Conservation (phyloP, 2,797 vertebrate genomes). For the Lacerta agilis region DNA sequence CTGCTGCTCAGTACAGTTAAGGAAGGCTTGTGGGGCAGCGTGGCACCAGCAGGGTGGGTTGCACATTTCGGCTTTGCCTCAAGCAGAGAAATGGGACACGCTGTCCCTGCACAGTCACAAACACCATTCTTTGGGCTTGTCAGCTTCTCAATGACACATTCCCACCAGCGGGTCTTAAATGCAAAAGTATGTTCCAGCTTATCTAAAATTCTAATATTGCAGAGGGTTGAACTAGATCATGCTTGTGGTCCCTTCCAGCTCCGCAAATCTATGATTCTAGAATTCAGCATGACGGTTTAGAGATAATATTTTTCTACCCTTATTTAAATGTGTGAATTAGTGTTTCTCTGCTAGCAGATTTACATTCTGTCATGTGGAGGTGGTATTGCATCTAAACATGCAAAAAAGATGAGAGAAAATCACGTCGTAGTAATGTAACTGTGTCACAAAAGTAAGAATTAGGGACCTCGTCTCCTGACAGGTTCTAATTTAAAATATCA, state of each 20-base stretch:
- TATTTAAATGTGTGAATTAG: background rate
- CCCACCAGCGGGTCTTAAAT: background rate
- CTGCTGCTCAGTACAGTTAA: no score
- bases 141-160: background rate
- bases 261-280: background rate
- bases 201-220: background rate
- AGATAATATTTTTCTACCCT: background rate
- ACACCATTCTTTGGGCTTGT: background rate
- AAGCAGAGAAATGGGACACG: no score
- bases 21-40: no score
- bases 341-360: background rate
- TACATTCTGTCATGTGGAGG: background rate
- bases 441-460: background rate
- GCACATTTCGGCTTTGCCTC: no score
- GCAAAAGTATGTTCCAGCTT: background rate
- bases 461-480: background rate
- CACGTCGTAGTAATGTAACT: background rate
- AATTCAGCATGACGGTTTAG: constrained; percentile 21
- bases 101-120: background rate
- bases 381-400: background rate
- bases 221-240: no score
- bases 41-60: no score
- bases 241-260: no score
- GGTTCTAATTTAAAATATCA: background rate
- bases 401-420: background rate